These are phyloP conservation scores for Sarcophaga peregrina DNA, from an alignment of 1,140 invertebrate genomes.

Conservation along the genomic window DNA sequence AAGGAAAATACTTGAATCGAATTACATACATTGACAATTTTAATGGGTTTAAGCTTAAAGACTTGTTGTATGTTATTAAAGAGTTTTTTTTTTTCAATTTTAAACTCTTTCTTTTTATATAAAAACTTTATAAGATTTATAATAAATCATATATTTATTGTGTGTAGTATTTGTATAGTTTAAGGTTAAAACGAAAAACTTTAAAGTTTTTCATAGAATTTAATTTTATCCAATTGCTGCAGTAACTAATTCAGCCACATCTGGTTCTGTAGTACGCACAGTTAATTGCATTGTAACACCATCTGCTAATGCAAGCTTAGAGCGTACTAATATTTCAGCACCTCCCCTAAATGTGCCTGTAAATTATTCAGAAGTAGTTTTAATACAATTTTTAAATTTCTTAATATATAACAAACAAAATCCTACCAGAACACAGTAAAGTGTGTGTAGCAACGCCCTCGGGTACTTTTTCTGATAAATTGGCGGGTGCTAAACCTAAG, in stretches of 20 bases:
- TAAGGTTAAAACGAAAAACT: slow-evolving; percentile 11
- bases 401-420: not conserved
- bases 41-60: not conserved
- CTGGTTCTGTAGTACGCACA: slow-evolving; percentile 74
- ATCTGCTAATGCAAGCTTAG: slow-evolving; percentile 82
- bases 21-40: not conserved
- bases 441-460: slow-evolving; percentile 87
- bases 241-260: slow-evolving; percentile 86
- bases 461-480: slow-evolving; percentile 86
- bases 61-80: too few relatives aligned
- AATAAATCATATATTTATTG: slow-evolving; percentile 31
- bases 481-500: slow-evolving; percentile 88
- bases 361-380: not conserved
- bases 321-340: slow-evolving; percentile 87
- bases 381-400: not conserved
- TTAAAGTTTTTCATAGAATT: slow-evolving; percentile 9
- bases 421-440: slow-evolving; percentile 78
- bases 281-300: slow-evolving; percentile 81
- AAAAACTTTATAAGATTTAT: slow-evolving; percentile 2
- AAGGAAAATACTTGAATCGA: not conserved
- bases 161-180: not conserved
- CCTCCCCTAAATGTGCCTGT: slow-evolving; percentile 87
- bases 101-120: slow-evolving; percentile 14
- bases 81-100: not conserved
- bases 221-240: slow-evolving; percentile 82